phyloP scores from a whole-genome alignment of 2,113 vertebrate genomes.

The Corynorhinus townsendii region DNA sequence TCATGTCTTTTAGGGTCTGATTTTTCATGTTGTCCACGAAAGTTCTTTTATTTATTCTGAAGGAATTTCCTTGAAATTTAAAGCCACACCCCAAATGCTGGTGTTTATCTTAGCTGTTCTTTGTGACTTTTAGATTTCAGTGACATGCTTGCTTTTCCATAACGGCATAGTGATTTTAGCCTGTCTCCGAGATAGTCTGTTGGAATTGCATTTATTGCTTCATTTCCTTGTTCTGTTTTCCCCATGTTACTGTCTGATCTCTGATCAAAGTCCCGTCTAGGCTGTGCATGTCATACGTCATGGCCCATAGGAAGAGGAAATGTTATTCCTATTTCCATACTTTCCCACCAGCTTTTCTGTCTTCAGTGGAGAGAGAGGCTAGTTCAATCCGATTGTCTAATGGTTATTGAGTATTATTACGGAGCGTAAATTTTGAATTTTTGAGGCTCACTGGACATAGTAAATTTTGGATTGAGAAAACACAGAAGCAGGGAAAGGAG shows the following conservation, averaged over 20 bases:
- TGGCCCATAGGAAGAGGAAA: background rate
- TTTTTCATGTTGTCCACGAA: background rate
- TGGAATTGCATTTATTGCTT: slow-evolving; percentile 19
- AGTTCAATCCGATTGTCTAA: background rate
- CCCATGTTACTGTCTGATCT: background rate
- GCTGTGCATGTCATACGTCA: background rate
- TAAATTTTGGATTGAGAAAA: background rate
- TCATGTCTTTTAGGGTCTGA: background rate
- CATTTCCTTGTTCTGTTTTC: background rate
- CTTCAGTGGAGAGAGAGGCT: background rate
- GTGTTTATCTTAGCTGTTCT: background rate
- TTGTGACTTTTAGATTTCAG: background rate
- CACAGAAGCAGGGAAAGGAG: background rate
- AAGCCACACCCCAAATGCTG: background rate
- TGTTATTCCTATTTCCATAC: background rate
- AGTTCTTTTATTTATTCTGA: background rate
- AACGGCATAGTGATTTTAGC: background rate
- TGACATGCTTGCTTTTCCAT: background rate
- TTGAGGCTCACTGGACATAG: background rate
- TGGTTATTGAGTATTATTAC: background rate
- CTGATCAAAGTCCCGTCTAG: background rate
- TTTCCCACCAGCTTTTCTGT: background rate
- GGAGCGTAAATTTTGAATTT: background rate
- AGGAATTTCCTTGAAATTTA: slow-evolving; percentile 13
- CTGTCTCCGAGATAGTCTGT: background rate